A percentile compares a stretch with the other conserved stretches of the same genome.
phyloP scores from a whole-genome alignment of 2,113 vertebrate genomes.

The Otus sunia region DNA sequence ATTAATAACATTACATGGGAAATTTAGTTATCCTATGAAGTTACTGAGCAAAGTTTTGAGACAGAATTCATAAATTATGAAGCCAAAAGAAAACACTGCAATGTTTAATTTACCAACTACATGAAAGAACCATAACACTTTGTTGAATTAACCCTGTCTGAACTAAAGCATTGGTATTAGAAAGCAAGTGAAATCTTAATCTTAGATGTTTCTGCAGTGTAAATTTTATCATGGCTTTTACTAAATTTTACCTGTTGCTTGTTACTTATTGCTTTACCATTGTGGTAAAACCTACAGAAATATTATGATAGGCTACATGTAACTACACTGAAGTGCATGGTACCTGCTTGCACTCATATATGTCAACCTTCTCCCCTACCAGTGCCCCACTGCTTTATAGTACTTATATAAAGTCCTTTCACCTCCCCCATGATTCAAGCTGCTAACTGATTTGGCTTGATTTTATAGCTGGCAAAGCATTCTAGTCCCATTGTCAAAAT shows the following conservation, averaged over 20 bases:
- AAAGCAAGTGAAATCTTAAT: neutral
- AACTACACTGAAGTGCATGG: neutral
- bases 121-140: neutral
- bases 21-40: neutral
- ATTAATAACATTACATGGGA: neutral
- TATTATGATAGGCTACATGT: neutral
- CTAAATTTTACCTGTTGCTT: neutral
- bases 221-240: fast-evolving
- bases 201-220: neutral
- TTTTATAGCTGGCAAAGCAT: neutral
- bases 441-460: neutral
- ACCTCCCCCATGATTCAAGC: neutral
- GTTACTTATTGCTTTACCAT: neutral
- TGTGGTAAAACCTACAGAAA: neutral
- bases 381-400: neutral
- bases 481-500: neutral
- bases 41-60: neutral
- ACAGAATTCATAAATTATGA: neutral
- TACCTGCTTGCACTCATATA: neutral
- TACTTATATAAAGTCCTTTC: neutral
- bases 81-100: neutral
- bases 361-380: neutral
- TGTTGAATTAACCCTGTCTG: neutral
- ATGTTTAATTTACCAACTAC: neutral
- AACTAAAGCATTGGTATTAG: neutral